Conservation (phyloP, 2,888 invertebrate species). For the Melipona bicolor region DNA sequence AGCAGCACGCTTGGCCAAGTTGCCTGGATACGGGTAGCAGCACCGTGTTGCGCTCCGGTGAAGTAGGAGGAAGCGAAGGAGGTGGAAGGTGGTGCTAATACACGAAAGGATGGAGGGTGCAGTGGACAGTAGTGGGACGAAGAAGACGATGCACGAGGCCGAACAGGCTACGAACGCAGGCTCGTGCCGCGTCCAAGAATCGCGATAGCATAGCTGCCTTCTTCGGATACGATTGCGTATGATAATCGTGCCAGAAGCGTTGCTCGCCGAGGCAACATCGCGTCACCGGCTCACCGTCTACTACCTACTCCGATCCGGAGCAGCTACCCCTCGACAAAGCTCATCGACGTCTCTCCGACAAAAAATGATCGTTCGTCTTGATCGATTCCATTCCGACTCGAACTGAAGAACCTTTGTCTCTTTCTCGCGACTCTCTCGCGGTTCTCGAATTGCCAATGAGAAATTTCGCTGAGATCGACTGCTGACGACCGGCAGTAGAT, state of each 20-base stretch:
- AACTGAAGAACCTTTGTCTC: not conserved
- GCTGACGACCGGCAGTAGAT: not conserved
- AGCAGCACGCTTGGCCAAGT: conserved; percentile 70
- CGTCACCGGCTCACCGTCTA: not conserved
- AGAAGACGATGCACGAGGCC: conserved; percentile 65
- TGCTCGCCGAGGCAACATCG: conserved; percentile 2
- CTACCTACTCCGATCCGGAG: not conserved
- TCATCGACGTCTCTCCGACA: not conserved
- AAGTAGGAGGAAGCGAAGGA: conserved; percentile 67
- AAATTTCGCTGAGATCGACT: not conserved
- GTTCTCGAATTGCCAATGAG: not conserved
- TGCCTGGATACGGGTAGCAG: conserved; percentile 70
- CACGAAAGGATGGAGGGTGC: conserved; percentile 63
- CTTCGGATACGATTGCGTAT: conserved; percentile 9
- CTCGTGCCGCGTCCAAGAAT: conserved; percentile 58
- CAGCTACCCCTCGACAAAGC: not conserved
- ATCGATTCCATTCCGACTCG: not conserved
- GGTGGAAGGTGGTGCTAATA: conserved; percentile 65
- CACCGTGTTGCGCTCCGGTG: conserved; percentile 73
- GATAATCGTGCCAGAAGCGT: conserved; percentile 14
- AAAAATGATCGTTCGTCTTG: not conserved
- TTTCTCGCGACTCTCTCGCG: not conserved
- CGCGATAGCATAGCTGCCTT: conserved; percentile 59
- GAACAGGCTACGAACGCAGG: conserved; percentile 56
- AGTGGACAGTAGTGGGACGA: conserved; percentile 65